Evolutionary conservation across 2,797 vertebrate genomes (phyloP).

Genomic region (Xyrichtys novacula): DNA sequence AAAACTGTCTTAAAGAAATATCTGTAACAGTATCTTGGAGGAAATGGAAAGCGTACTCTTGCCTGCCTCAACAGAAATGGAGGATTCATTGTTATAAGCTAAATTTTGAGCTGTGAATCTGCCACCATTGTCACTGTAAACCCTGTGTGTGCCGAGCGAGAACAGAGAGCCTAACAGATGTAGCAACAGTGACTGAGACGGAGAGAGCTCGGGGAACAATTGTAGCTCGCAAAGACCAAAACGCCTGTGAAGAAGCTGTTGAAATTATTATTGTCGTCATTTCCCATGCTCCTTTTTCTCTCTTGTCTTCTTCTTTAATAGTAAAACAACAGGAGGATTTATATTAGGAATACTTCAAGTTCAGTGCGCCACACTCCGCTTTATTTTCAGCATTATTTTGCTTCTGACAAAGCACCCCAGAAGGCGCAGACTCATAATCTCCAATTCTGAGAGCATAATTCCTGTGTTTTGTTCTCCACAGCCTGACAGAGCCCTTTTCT

Average conservation of each 20-base stretch:
- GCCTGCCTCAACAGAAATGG: not conserved
- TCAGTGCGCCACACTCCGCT: constrained; percentile 15
- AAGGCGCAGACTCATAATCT: constrained; percentile 1
- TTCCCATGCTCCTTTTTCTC: constrained; percentile 2
- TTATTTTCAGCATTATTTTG: constrained; percentile 28
- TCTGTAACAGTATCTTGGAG: not conserved
- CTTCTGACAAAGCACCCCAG: constrained; percentile 8
- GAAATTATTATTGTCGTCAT: constrained; percentile 19
- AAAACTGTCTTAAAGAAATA: not conserved
- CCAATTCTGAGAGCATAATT: constrained; percentile 3
- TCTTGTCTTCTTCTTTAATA: constrained; percentile 1
- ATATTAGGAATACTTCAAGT: constrained; percentile 23
- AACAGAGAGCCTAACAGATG: constrained; percentile 13
- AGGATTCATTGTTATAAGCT: not conserved
- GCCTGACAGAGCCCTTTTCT: constrained; percentile 14
- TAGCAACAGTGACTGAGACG: constrained; percentile 1
- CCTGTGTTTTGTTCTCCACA: not conserved
- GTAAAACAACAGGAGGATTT: constrained; percentile 18
- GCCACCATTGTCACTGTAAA: not conserved
- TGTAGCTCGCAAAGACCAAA: not conserved
- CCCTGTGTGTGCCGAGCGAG: not conserved
- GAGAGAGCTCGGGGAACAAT: not conserved
- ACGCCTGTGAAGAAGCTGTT: constrained; percentile 14
- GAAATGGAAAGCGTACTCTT: not conserved
- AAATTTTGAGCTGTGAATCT: not conserved